Evolutionary conservation across 2,797 vertebrate genomes (phyloP), one percentile per base, ranked within the genome.

Genomic region (Eleutherodactylus coqui): DNA sequence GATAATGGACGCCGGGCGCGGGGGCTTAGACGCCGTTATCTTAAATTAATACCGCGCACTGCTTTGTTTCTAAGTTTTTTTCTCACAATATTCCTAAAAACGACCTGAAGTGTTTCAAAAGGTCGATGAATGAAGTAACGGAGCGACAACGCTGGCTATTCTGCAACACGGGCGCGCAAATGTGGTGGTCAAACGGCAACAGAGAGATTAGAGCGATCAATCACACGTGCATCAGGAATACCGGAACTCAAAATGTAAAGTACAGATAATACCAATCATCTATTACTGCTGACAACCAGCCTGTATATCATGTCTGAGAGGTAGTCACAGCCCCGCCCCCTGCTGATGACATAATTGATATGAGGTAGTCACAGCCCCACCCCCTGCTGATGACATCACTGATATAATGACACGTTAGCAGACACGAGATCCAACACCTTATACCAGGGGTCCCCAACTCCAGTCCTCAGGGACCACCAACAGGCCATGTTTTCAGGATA

Each of bases 1-100:
- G 92, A 90, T 92, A 92, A 92, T 91, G 77, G 76, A 27, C 38
- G 36, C 51, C 53, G 84, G 85, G 89, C 91, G 89, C 86, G 89
- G 92, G 91, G 92, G 91, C 91, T 91, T 90, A 88, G 85, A 79
- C 87, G 86, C 0, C 0, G 58, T 85, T 85, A 89, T 88, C 89
- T 90, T 87, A 90, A 87, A 91, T 89, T 89, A 90, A 85, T 92
- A 85, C 47, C n/a, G 6, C 84, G 67, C 36, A 73, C 69, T 84
- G 83, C 88, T 90, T 85, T 91, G 87, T 89, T 90, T 86, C 72
- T 67, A 88, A 91, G 86, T 85, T 6, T 0, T 85, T 83, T 90
- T 89, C 84, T 53, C 5, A 11, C 6, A 62, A 73, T 55, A 73
- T 73, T 5, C 9, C 41, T 51, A 62, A 84, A 49, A 84, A 41